Evolutionary conservation across 2,888 invertebrate species (phyloP), one percentile per base, ranked within the genome.

Genomic region (Agrochola circellaris): DNA sequence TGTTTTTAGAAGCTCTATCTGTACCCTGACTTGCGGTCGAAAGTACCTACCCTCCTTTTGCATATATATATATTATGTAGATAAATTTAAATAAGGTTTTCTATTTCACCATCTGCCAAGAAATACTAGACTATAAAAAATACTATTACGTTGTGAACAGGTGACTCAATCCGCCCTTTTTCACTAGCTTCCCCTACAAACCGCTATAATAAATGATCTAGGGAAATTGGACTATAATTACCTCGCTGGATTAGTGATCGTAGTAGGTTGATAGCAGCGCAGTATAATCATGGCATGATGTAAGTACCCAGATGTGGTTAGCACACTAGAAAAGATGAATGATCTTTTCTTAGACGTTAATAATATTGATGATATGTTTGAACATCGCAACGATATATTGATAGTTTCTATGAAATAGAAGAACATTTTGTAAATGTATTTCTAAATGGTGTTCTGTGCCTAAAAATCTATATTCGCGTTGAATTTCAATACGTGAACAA

Each of bases 401-500:
- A 60, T 42, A 62, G 7, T 65, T 34, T 69, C 23, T 38, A 15
- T 62, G 11, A 15, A 48, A 17, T 20, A 61, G 13, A 60, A 23
- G 11, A 1, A 9, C 6, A n/a, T 34, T 70, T 51, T 26, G 60
- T 51, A 11, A 58, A 69, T 48, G 54, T 54, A 58, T 65, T 80
- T 56, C 15, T 13, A 20, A 73, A 66, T 30, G 1, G 7, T 20
- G 23, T 48, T 60, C 2, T n/a, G 26, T 68, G 64, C 64, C 23
- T 34, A 72, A 72, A 89, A 88, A 87, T 88, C 83, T 86, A 87
- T 85, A 84, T 84, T 79, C 84, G 77, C 67, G 72, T 74, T 77
- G 92, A 92, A 92, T 93, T 90, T 90, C 89, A 93, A 94, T 61
- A 70, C 67, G 88, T 81, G 89, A 93, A 95, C 95, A 95, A 95